Evolutionary conservation across 2,113 vertebrate genomes (phyloP).

Genomic region (Strix uralensis): DNA sequence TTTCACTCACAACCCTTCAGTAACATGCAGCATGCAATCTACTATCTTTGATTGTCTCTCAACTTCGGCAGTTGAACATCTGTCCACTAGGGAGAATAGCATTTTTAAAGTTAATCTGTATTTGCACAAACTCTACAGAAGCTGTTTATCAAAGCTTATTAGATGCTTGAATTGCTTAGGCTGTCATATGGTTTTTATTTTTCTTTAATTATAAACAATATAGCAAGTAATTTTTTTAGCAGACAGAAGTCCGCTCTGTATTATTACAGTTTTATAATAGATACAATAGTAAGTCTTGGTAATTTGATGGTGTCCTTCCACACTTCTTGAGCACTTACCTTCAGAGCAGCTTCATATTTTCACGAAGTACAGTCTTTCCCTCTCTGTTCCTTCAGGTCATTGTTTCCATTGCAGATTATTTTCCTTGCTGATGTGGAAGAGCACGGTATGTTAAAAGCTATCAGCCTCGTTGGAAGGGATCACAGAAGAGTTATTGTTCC

Average conservation of each 20-base stretch:
- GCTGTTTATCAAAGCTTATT: constrained; percentile 2
- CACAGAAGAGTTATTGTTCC: not conserved
- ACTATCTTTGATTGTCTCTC: not conserved
- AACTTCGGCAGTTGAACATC: not conserved
- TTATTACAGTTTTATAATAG: not conserved
- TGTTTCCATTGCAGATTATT: not conserved
- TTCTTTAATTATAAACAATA: constrained; percentile 16
- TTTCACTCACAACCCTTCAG: not conserved
- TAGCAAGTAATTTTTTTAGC: not conserved
- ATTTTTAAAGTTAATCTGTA: constrained; percentile 9
- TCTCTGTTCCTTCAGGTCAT: not conserved
- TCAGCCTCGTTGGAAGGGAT: not conserved
- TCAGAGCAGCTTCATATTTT: not conserved
- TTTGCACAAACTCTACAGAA: constrained; percentile 11
- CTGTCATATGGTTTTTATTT: not conserved
- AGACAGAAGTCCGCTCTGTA: not conserved
- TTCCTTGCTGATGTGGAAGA: not conserved
- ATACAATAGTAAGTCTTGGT: not conserved
- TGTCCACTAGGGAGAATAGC: not conserved
- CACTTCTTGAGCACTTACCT: not conserved
- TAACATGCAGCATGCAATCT: not conserved
- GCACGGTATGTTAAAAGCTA: not conserved
- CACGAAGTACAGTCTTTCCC: not conserved
- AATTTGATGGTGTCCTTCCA: not conserved
- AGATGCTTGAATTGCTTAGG: not conserved